Evolutionary conservation across 2,113 vertebrate species (phyloP).

Genomic region (Tachysurus fulvidraco): DNA sequence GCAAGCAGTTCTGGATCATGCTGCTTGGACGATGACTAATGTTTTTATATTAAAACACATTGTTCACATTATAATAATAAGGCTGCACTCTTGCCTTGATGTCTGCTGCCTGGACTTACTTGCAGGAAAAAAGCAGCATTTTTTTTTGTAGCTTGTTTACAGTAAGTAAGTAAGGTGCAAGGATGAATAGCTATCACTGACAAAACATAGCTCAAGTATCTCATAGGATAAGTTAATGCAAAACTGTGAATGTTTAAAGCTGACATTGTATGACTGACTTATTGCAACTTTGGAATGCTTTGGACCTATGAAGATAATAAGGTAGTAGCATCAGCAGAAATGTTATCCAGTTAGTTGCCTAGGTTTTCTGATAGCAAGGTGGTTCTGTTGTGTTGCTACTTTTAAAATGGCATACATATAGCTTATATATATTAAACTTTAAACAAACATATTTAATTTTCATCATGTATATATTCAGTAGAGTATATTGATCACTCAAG

Average conservation of each 20-base stretch:
- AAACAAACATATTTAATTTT: neutral
- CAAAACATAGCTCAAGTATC: neutral
- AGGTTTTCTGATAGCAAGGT: neutral
- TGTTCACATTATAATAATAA: neutral
- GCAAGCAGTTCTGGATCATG: slow-evolving; percentile 13
- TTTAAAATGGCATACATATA: neutral
- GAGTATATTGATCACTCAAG: neutral
- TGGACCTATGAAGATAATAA: neutral
- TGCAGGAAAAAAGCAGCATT: neutral
- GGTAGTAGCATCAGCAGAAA: neutral
- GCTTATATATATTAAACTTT: neutral
- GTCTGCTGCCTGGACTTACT: neutral
- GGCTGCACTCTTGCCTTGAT: neutral
- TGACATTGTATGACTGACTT: neutral
- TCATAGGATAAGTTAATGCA: neutral
- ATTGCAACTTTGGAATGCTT: neutral
- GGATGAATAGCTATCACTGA: neutral
- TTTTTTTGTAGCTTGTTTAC: neutral
- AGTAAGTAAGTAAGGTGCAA: neutral
- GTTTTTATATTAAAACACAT: neutral
- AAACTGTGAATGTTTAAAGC: neutral
- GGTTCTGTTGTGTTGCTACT: neutral
- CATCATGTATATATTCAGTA: neutral
- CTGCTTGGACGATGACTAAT: slow-evolving; percentile 1
- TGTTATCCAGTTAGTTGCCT: neutral